A percentile compares a stretch with the other conserved stretches of the same genome.
Evolutionary conservation across 1,140 invertebrate genomes (phyloP).

Genomic region (Andricus grossulariae): DNA sequence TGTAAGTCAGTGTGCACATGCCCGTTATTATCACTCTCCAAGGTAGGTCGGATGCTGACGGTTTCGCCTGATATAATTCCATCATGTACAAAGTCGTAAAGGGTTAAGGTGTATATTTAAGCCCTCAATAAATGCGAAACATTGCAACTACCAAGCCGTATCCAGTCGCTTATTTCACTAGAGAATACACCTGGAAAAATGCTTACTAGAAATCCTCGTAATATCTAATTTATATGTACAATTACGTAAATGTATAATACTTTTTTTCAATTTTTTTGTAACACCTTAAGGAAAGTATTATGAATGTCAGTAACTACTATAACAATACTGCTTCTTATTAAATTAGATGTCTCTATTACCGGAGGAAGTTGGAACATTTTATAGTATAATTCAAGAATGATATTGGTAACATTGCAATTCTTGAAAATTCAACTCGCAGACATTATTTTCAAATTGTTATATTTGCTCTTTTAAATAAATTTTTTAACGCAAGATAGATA

Average conservation of each 20-base stretch:
- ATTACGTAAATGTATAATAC: not conserved
- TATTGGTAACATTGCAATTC: too few species aligned
- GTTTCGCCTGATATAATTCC: not conserved
- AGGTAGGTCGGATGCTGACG: not conserved
- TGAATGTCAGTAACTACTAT: too few species aligned
- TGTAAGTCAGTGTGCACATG: not conserved
- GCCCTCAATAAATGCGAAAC: not conserved
- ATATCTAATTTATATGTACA: not conserved
- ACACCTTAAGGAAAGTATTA: too few species aligned
- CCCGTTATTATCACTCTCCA: not conserved
- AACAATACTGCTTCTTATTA: too few species aligned
- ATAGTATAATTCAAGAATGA: too few species aligned
- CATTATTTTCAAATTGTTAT: too few species aligned
- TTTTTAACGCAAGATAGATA: too few species aligned
- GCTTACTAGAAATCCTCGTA: not conserved
- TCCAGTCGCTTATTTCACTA: not conserved
- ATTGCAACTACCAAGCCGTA: not conserved
- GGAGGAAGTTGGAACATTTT: too few species aligned
- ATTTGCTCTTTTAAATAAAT: too few species aligned
- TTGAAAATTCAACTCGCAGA: too few species aligned
- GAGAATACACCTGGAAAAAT: not conserved
- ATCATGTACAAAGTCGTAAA: conserved; percentile 6
- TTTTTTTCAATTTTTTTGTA: too few species aligned
- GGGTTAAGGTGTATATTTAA: conserved; percentile 14
- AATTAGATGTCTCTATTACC: too few species aligned